Conservation (phyloP, 1,140 invertebrate genomes). For the Cataglyphis hispanica region DNA sequence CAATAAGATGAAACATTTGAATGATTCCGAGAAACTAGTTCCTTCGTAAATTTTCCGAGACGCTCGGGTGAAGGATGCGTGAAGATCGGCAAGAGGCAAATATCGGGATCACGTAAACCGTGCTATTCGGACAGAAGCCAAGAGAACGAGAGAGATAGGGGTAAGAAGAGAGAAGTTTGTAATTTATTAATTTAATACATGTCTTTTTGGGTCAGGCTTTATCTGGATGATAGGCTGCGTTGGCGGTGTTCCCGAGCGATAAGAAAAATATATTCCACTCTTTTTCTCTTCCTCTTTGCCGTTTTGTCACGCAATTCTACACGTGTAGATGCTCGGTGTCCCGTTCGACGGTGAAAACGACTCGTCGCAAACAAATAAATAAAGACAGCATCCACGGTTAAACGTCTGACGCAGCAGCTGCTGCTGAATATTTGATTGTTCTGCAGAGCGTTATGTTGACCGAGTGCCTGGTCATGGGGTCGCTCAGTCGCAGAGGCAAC, state of each 20-base stretch:
- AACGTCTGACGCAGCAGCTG: slow-evolving; percentile 58
- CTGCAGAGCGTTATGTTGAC: slow-evolving; percentile 61
- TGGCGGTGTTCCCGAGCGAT: slow-evolving; percentile 80
- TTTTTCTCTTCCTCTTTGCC: slow-evolving; percentile 2
- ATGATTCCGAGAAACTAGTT: slow-evolving; percentile 14
- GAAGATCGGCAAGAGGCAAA: slow-evolving; percentile 76
- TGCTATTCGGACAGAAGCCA: slow-evolving; percentile 83
- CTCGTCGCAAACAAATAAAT: slow-evolving; percentile 80
- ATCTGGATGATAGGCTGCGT: slow-evolving; percentile 74
- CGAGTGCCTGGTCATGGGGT: slow-evolving; percentile 60
- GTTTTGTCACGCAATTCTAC: slow-evolving; percentile 63
- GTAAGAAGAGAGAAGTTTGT: slow-evolving; percentile 72
- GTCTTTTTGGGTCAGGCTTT: slow-evolving; percentile 84
- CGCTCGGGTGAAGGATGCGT: slow-evolving; percentile 71
- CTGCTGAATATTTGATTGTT: slow-evolving; percentile 74
- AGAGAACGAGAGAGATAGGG: slow-evolving; percentile 57
- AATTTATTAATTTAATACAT: slow-evolving; percentile 85
- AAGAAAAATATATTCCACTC: slow-evolving; percentile 73
- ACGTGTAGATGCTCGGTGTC: slow-evolving; percentile 63
- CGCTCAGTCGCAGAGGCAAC: slow-evolving; percentile 34
- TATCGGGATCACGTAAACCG: slow-evolving; percentile 75
- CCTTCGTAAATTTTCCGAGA: slow-evolving; percentile 13
- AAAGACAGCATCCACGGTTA: slow-evolving; percentile 66
- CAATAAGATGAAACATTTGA: slow-evolving; percentile 15
- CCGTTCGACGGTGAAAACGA: not conserved